phyloP scores from a whole-genome alignment of 1,140 invertebrate genomes.

The Brachionus koreanus region DNA sequence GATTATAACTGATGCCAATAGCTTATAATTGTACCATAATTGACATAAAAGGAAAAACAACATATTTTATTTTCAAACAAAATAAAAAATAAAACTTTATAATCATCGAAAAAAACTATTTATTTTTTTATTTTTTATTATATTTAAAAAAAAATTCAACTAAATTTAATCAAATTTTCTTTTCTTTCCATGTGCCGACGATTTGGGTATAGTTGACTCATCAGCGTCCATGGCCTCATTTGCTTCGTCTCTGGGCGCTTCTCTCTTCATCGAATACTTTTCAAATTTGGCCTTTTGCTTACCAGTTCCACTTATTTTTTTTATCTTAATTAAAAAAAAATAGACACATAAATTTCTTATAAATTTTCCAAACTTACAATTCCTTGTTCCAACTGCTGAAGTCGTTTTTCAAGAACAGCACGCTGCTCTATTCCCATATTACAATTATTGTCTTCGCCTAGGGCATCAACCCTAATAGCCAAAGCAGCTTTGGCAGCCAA shows the following conservation, averaged over 20 bases:
- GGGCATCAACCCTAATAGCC: constrained; percentile 86
- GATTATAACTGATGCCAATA: too few species aligned
- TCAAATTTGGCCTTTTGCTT: constrained; percentile 81
- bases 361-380: constrained; percentile 60
- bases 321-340: constrained; percentile 45
- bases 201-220: constrained; percentile 33
- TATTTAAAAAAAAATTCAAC: background rate
- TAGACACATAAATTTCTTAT: constrained; percentile 50
- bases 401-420: constrained; percentile 74
- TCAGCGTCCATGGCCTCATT: constrained; percentile 28
- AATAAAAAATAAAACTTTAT: background rate
- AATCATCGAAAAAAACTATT: background rate
- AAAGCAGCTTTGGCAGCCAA: constrained; percentile 90
- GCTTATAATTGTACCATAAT: too few species aligned
- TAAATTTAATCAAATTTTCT: constrained; percentile 41
- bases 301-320: constrained; percentile 72
- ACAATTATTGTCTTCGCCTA: constrained; percentile 75
- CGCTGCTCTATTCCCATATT: constrained; percentile 80
- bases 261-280: constrained; percentile 75
- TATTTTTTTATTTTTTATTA: constrained; percentile 16
- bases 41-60: constrained; percentile 11
- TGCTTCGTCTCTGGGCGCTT: constrained; percentile 43
- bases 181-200: background rate
- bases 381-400: constrained; percentile 77
- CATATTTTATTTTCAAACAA: too few species aligned